Percentiles rank a stretch among this genome's conserved stretches.
phyloP scores from a whole-genome alignment of 2,113 vertebrate species.

The Nanorana parkeri region DNA sequence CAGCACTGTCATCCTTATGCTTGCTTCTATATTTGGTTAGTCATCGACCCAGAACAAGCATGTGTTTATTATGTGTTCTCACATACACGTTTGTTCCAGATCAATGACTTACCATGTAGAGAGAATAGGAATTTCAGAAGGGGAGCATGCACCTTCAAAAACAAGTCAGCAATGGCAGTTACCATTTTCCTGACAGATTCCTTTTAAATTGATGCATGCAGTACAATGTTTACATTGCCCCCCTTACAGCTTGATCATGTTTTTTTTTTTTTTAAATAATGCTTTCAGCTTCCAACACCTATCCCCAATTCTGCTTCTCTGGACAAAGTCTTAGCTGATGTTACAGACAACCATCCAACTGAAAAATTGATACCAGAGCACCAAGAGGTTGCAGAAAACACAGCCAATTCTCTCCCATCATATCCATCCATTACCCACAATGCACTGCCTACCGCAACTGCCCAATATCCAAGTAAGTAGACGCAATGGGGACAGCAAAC shows the following conservation, averaged over 20 bases:
- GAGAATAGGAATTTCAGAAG: neutral
- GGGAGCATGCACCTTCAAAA: too few relatives aligned
- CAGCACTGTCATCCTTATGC: too few relatives aligned
- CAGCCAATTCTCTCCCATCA: conserved; percentile 32
- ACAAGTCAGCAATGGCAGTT: too few relatives aligned
- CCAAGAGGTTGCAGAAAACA: conserved; percentile 44
- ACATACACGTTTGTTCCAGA: neutral
- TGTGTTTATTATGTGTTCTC: neutral
- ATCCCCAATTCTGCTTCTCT: conserved; percentile 56
- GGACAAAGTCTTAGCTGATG: conserved; percentile 53
- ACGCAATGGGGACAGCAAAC: neutral
- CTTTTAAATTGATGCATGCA: too few relatives aligned
- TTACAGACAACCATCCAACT: conserved; percentile 46
- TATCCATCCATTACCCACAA: conserved; percentile 37
- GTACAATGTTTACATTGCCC: neutral
- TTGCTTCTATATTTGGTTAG: too few relatives aligned
- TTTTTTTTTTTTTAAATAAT: conserved; percentile 37
- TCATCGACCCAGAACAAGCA: too few relatives aligned
- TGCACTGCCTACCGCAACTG: conserved; percentile 41
- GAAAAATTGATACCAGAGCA: conserved; percentile 42
- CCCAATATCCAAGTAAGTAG: conserved; percentile 71
- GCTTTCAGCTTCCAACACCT: conserved; percentile 62
- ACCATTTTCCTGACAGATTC: too few relatives aligned
- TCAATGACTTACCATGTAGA: too few relatives aligned
- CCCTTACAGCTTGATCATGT: neutral